Conservation (phyloP, 1,140 invertebrate genomes). For the Rhyzopertha dominica region DNA sequence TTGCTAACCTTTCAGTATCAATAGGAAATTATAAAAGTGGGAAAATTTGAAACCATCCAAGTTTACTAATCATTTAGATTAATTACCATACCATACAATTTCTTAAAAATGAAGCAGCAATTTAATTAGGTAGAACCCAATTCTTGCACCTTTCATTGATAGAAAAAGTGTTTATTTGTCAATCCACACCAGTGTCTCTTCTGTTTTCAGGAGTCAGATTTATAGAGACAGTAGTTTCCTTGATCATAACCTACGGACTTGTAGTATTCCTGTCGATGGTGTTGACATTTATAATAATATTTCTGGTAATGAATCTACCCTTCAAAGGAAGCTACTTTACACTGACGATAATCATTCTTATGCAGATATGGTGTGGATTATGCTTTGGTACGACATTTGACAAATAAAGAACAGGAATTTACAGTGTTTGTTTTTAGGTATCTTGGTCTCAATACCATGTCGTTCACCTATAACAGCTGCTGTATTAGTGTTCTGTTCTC, state of each 20-base stretch:
- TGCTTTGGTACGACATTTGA: slow-evolving; percentile 11
- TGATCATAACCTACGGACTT: slow-evolving; percentile 11
- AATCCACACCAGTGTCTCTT: too few species aligned
- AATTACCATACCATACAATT: too few species aligned
- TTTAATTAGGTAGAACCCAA: too few species aligned
- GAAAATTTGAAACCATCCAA: too few species aligned
- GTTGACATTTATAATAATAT: slow-evolving; percentile 7
- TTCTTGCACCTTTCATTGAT: too few species aligned
- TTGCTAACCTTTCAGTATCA: too few species aligned
- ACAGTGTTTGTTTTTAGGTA: slow-evolving; percentile 12
- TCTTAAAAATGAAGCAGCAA: too few species aligned
- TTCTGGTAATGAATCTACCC: slow-evolving; percentile 3
- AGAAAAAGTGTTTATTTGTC: too few species aligned
- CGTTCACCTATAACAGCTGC: slow-evolving; percentile 6
- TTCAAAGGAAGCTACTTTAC: slow-evolving; percentile 2
- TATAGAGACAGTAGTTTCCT: slow-evolving; percentile 11
- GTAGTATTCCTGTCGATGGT: slow-evolving; percentile 1
- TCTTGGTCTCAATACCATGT: slow-evolving; percentile 8
- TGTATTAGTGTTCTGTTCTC: slow-evolving; percentile 4
- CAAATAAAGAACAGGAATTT: background rate
- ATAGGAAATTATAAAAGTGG: too few species aligned
- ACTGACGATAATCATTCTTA: slow-evolving; percentile 6
- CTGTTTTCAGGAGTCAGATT: slow-evolving; percentile 9
- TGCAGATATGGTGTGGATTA: slow-evolving; percentile 17
- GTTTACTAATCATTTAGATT: too few species aligned